phyloP scores from a whole-genome alignment of 1,140 invertebrate genomes.

The Sycobia sp. region DNA sequence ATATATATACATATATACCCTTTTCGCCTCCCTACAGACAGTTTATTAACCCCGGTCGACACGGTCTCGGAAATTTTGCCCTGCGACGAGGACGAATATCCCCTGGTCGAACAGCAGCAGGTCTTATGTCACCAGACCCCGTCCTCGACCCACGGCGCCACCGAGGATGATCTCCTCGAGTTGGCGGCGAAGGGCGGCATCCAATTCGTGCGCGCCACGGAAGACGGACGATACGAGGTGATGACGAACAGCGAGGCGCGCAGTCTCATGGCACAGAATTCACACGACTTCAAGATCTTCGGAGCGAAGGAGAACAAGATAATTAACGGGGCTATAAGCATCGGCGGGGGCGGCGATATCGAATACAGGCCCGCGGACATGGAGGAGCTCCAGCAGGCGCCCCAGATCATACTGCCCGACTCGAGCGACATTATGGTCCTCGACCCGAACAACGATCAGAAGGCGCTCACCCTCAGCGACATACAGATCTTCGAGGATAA shows the following conservation, averaged over 20 bases:
- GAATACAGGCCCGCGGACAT: no score
- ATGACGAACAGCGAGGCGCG: conserved; percentile 59
- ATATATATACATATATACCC: conserved; percentile 28
- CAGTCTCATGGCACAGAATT: conserved; percentile 58
- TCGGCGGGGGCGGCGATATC: not conserved
- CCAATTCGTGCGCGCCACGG: conserved; percentile 60
- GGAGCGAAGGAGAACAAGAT: conserved; percentile 53
- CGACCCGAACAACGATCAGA: conserved; percentile 45
- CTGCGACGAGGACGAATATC: conserved; percentile 3
- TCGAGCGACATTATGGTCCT: conserved; percentile 51
- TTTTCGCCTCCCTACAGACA: conserved; percentile 35
- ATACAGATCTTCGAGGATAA: conserved; percentile 55
- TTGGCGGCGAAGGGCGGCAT: conserved; percentile 59
- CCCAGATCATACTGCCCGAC: conserved; percentile 41
- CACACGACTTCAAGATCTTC: conserved; percentile 56
- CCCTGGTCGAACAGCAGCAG: not conserved
- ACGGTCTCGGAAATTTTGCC: conserved; percentile 26
- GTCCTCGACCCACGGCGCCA: conserved; percentile 37
- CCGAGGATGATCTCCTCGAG: conserved; percentile 57
- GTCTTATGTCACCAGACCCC: not conserved
- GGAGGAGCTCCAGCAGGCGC: conserved; percentile 14
- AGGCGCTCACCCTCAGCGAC: conserved; percentile 41
- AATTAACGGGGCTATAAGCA: conserved; percentile 50
- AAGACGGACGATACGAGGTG: conserved; percentile 60
- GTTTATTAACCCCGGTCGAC: conserved; percentile 38